A percentile compares a stretch with the other conserved stretches of the same genome.
phyloP scores from a whole-genome alignment of 1,140 invertebrate species.

The Anthonomus grandis region DNA sequence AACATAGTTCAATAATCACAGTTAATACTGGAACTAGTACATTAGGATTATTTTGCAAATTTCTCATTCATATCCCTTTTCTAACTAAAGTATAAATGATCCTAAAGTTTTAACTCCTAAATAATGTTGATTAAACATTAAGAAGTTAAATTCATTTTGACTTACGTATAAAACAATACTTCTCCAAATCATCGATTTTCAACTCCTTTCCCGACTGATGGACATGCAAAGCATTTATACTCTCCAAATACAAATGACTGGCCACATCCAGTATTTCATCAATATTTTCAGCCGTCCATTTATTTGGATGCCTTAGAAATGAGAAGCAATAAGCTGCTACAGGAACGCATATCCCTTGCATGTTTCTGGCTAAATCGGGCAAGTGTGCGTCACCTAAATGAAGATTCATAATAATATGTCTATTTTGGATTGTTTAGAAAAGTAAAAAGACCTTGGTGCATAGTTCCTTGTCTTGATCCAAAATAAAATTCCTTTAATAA shows the following conservation, averaged over 20 bases:
- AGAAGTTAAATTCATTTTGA: too few species aligned
- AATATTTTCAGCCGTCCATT: constrained; percentile 52
- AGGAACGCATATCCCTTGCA: constrained; percentile 54
- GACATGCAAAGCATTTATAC: constrained; percentile 32
- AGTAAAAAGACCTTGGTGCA: constrained; percentile 44
- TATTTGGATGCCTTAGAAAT: constrained; percentile 53
- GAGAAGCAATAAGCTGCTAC: constrained; percentile 55
- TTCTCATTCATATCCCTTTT: too few species aligned
- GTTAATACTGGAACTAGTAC: too few species aligned
- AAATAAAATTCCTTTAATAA: constrained; percentile 41
- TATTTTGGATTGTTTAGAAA: too few species aligned
- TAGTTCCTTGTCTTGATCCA: constrained; percentile 35
- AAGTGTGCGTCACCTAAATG: constrained; percentile 35
- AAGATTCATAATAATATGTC: too few species aligned
- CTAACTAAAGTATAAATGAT: too few species aligned
- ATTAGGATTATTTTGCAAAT: too few species aligned
- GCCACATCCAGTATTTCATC: constrained; percentile 53
- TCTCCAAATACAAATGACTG: constrained; percentile 48
- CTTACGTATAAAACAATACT: constrained; percentile 32
- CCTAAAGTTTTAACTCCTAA: not conserved
- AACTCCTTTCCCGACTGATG: constrained; percentile 33
- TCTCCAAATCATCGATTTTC: constrained; percentile 33
- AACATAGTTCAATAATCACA: too few species aligned
- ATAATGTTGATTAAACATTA: not conserved
- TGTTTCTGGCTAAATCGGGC: constrained; percentile 40